Evolutionary conservation across 1,140 invertebrate species (phyloP), one percentile per base, ranked within the genome.

Genomic region (Zaprionus camerounensis): DNA sequence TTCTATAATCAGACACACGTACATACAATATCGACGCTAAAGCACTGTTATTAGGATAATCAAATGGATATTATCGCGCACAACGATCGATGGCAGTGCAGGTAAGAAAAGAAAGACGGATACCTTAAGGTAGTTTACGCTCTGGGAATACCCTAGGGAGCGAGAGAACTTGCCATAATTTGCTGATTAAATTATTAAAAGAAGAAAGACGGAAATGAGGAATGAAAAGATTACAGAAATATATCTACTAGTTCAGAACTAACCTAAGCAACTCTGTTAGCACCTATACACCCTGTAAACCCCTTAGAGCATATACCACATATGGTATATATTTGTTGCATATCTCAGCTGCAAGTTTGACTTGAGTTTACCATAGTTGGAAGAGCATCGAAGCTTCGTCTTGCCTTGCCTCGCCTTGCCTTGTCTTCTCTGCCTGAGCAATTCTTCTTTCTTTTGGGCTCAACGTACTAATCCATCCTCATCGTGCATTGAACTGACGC

Each of bases 31-130:
- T 91, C 71, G 80, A 67, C 78, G 80, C 91, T 91, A 91, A 92
- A 92, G 74, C 84, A 92, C 91, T 92, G 91, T 92, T 92, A 92
- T 92, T 92, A 92, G 88, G 86, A 91, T 92, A 92, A 92, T 92
- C 91, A 92, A 92, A 92, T 92, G 91, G 90, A 84, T 91, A 91
- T 92, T 92, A 92, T 92, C 91, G 80, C 76, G 80, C 75, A 69
- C 78, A 77, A 71, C 76, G 83, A 92, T 92, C 91, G 78, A 64
- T 64, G 53, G 46, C 56, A 62, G 17, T 58, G 61, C 59, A 71
- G 46, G 17, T 20, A 76, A 44, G 20, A 64, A 15, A 56, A 38
- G n/a, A 22, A 41, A 55, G 31, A 53, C 15, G 31, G 41, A 6
- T 7, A 6, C 59, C n/a, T 15, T 13, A 7, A 51, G 26, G n/a